These are phyloP conservation scores for Sminthurinus signatus DNA, from an alignment of 1,140 invertebrate genomes.

Conservation along the genomic window DNA sequence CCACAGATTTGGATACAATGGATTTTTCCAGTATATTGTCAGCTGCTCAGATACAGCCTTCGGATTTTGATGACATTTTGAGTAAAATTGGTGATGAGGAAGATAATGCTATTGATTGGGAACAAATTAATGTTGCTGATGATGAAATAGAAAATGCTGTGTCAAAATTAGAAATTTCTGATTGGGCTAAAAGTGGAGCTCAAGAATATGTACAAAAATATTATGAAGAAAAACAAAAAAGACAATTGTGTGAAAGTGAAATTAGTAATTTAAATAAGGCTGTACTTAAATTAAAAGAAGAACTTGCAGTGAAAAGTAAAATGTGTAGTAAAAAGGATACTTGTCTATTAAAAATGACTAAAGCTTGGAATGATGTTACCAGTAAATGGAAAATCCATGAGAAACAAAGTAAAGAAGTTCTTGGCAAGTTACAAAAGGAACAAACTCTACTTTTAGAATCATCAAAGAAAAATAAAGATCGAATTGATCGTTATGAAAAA, in stretches of 20 bases:
- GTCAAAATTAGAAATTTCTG: constrained; percentile 16
- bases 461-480: constrained; percentile 12
- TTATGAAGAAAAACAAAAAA: constrained; percentile 31
- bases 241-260: constrained; percentile 34
- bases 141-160: constrained; percentile 19
- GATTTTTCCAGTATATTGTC: constrained; percentile 9
- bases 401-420: constrained; percentile 7
- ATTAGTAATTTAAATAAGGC: constrained; percentile 24
- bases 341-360: constrained; percentile 21
- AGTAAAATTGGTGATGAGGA: constrained; percentile 17
- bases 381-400: constrained; percentile 35
- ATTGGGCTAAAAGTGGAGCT: constrained; percentile 23
- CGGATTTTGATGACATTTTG: constrained; percentile 30
- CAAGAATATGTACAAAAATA: constrained; percentile 28
- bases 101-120: constrained; percentile 1
- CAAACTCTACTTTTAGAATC: constrained; percentile 16
- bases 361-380: constrained; percentile 17
- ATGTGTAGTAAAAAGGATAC: constrained; percentile 23
- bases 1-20: constrained; percentile 5
- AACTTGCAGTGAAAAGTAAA: constrained; percentile 27
- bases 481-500: constrained; percentile 29
- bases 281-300: constrained; percentile 25
- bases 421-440: constrained; percentile 24
- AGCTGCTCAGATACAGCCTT: neutral
- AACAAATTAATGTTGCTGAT: constrained; percentile 17